Evolutionary conservation across 2,113 vertebrate species (phyloP).

Genomic region (Clinocottus analis): DNA sequence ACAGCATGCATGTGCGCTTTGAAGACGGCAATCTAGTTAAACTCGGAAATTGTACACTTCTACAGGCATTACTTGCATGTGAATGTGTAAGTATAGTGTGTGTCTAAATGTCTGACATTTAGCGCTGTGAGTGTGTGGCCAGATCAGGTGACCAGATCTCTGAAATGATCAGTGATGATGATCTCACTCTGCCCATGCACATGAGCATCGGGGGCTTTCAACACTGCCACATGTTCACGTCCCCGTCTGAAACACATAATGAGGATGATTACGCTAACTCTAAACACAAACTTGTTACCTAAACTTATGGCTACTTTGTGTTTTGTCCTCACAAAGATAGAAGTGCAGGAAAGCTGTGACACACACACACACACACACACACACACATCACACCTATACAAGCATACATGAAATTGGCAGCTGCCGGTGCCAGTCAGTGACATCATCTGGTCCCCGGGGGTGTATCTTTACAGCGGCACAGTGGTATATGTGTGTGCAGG

Average conservation of each 20-base stretch:
- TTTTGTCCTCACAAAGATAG: conserved; percentile 6
- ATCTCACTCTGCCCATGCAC: conserved; percentile 36
- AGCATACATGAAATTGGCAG: conserved; percentile 58
- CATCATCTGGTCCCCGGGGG: conserved; percentile 52
- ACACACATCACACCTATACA: conserved; percentile 38
- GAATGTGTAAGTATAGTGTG: not conserved
- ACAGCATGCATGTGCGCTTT: conserved; percentile 18
- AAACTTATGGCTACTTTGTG: not conserved
- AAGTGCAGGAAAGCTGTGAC: conserved; percentile 3
- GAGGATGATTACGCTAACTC: not conserved
- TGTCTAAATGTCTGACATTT: conserved; percentile 34
- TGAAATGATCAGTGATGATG: conserved; percentile 42
- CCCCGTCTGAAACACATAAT: conserved; percentile 6
- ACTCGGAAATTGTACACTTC: conserved; percentile 8
- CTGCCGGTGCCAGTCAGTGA: conserved; percentile 72
- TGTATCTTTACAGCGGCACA: conserved; percentile 30
- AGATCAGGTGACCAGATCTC: conserved; percentile 48
- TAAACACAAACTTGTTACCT: not conserved
- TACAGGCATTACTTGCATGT: not conserved
- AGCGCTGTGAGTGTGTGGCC: conserved; percentile 42
- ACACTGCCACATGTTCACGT: conserved; percentile 38
- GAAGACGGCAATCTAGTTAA: conserved; percentile 1
- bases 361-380: conserved; percentile 10
- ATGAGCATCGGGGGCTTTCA: conserved; percentile 49
- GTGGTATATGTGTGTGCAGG: conserved; percentile 49